phyloP scores from a whole-genome alignment of 2,888 invertebrate genomes.

The Adelognathus sp. region DNA sequence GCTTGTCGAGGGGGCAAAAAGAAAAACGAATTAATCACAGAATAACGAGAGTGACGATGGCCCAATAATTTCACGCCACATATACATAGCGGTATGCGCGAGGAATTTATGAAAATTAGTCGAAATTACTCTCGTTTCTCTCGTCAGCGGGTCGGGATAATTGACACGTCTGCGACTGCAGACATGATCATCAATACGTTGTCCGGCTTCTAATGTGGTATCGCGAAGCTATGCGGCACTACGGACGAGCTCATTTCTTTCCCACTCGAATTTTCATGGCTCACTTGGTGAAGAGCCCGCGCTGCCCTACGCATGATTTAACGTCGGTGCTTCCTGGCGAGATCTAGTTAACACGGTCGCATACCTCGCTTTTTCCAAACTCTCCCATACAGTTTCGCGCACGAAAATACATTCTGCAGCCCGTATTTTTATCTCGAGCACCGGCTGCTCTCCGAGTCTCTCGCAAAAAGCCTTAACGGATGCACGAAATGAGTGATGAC shows the following conservation, averaged over 20 bases:
- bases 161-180: conserved; percentile 70
- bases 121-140: conserved; percentile 69
- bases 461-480: conserved; percentile 67
- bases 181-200: conserved; percentile 47
- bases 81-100: conserved; percentile 63
- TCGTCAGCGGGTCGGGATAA: conserved; percentile 67
- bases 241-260: conserved; percentile 31
- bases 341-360: conserved; percentile 71
- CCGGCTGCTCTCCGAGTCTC: conserved; percentile 65
- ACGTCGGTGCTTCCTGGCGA: conserved; percentile 71
- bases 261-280: conserved; percentile 33
- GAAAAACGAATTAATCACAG: conserved; percentile 51
- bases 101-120: conserved; percentile 75
- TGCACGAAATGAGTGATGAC: conserved; percentile 66
- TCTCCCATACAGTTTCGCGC: neutral
- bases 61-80: conserved; percentile 76
- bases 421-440: conserved; percentile 74
- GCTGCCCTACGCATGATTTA: conserved; percentile 70
- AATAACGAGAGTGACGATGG: conserved; percentile 54
- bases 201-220: conserved; percentile 18
- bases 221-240: neutral
- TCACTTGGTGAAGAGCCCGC: conserved; percentile 25
- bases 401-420: conserved; percentile 62
- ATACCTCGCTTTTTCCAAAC: neutral
- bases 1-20: neutral